Base-by-base conservation (phyloP, 2,113 vertebrate genomes). In the Acinonyx jubatus region DNA sequence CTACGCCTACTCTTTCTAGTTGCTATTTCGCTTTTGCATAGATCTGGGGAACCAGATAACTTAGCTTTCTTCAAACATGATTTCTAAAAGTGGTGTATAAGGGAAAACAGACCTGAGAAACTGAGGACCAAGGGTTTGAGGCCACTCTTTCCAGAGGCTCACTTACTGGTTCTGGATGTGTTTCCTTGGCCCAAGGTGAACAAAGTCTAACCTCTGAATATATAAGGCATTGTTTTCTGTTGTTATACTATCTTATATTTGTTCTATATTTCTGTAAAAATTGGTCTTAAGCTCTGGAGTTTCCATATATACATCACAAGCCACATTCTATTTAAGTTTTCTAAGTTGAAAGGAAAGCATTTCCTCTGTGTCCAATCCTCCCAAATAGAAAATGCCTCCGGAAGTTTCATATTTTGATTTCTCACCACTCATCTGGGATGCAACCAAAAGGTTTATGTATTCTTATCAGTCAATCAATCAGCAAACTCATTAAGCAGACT, bases 251-350 rank as follows among this genome's bases (percentile, higher is more conserved):
- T 18, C n/a, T 86, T 81, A 45, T 12, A 36, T 48, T 69, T 88
- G 50, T 85, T 95, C 55, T 33, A 0, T 61, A 80, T 41, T 95
- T 97, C 29, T 29, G 9, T 83, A 88, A 74, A 83, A 94, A 95
- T 15, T 68, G 69, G 38, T 63, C 88, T 84, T 94, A 73, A 86
- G 38, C 15, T 79, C 71, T 74, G 10, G 50, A 25, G 10, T 89
- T 92, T 88, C 78, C 69, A 55, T 68, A 45, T 68, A 79, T 52
- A 36, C 66, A 82, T 52, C 83, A 82, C 21, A 89, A 66, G 61
- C 36, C 63, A 73, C 45, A 29, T 76, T 92, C 48, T 55, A 36
- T 4, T 33, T 76, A 63, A 93, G 36, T 2, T 7, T 83, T 84
- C 65, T 85, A 55, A 11, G 69, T 79, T 93, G 9, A 84, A 45